phyloP scores from a whole-genome alignment of 2,113 vertebrate species.

The Pollachius pollachius region DNA sequence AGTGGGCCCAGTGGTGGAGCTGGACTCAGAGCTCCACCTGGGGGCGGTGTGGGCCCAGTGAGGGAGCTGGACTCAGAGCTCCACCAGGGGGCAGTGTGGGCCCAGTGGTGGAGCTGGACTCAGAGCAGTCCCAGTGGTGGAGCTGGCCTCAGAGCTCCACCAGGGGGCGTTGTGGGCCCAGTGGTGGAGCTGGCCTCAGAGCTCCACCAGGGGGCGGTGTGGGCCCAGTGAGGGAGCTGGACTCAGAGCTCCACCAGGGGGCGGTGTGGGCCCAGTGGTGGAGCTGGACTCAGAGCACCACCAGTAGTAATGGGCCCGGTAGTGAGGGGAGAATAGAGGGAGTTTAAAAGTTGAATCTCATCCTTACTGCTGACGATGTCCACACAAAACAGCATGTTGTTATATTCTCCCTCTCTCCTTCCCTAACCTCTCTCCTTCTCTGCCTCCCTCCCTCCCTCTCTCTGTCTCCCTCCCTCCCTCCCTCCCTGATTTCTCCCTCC shows the following conservation, averaged over 20 bases:
- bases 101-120: slow-evolving; percentile 10
- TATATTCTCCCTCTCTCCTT: too few relatives aligned
- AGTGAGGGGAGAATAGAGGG: too few relatives aligned
- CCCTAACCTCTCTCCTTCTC: too few relatives aligned
- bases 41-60: not conserved
- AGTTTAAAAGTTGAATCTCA: slow-evolving; percentile 8
- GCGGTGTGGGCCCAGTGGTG: not conserved
- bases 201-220: slow-evolving; percentile 24
- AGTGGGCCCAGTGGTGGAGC: not conserved
- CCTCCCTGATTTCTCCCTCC: not conserved
- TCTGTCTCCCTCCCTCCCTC: too few relatives aligned
- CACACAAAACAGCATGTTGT: not conserved
- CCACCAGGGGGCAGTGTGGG: too few relatives aligned
- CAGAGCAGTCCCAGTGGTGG: slow-evolving; percentile 5
- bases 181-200: not conserved
- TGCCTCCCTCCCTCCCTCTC: too few relatives aligned
- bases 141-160: too few relatives aligned
- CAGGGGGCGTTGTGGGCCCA: not conserved
- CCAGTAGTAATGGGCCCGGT: too few relatives aligned
- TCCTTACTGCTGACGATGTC: not conserved
- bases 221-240: not conserved
- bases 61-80: too few relatives aligned
- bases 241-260: too few relatives aligned
- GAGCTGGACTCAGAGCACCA: too few relatives aligned
- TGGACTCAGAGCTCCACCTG: too few relatives aligned